Percentiles rank a stretch among this genome's conserved stretches.
phyloP scores from a whole-genome alignment of 2,113 vertebrate genomes.

The Cyprinodon brontotheroides region DNA sequence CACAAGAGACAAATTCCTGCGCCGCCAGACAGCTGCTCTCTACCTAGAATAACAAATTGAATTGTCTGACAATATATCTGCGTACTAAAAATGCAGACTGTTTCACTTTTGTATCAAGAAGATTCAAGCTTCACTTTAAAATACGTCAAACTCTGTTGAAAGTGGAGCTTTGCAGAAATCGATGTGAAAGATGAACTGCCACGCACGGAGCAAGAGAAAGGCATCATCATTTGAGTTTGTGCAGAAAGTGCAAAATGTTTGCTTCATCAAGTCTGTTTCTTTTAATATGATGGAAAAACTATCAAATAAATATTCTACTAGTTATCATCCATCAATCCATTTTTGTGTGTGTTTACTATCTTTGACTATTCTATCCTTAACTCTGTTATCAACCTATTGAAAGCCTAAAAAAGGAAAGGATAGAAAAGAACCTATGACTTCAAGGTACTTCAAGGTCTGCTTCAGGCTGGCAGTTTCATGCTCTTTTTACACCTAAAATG shows the following conservation, averaged over 20 bases:
- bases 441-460: too few relatives aligned
- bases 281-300: neutral
- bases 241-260: neutral
- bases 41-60: conserved; percentile 44
- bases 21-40: conserved; percentile 46
- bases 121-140: conserved; percentile 40
- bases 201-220: neutral
- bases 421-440: too few relatives aligned
- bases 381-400: too few relatives aligned
- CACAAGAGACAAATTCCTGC: conserved; percentile 44
- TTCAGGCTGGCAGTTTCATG: too few relatives aligned
- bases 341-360: too few relatives aligned
- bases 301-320: too few relatives aligned
- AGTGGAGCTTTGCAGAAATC: conserved; percentile 26
- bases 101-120: conserved; percentile 43
- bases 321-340: too few relatives aligned
- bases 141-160: conserved; percentile 28
- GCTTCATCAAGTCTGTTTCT: neutral
- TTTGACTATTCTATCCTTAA: too few relatives aligned
- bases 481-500: too few relatives aligned
- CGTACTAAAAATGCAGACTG: conserved; percentile 40
- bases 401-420: too few relatives aligned
- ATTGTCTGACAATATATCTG: conserved; percentile 44
- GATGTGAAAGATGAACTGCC: conserved; percentile 23
- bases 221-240: neutral